These are phyloP conservation scores for Coptotermes formosanus DNA, from an alignment of 1,140 invertebrate species.

Conservation along the genomic window DNA sequence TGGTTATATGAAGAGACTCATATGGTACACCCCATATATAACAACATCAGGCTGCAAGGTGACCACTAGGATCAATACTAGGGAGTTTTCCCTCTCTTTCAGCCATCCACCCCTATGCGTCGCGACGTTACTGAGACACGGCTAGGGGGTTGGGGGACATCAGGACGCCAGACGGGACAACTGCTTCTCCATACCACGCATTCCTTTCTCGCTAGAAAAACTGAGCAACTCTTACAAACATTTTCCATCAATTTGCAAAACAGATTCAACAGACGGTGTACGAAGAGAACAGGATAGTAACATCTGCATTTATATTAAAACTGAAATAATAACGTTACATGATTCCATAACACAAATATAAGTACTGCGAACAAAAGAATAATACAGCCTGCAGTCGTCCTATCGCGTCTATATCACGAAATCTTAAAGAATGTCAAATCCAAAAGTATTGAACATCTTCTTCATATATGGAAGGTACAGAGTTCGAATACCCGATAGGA, in stretches of 20 bases:
- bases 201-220: background rate
- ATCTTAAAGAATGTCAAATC: no score
- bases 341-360: no score
- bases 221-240: background rate
- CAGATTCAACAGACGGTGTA: background rate
- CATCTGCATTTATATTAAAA: background rate
- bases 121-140: conserved; percentile 2
- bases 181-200: conserved; percentile 32
- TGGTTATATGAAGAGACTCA: no score
- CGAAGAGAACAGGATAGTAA: background rate
- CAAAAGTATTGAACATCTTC: no score
- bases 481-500: no score
- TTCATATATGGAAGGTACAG: no score
- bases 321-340: background rate
- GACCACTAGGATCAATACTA: conserved; percentile 6
- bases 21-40: no score
- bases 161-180: conserved; percentile 31
- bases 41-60: background rate
- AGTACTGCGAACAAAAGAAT: no score
- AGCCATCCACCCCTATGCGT: background rate
- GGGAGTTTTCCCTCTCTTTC: background rate
- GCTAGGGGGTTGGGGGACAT: no score
- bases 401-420: no score
- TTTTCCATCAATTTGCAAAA: background rate
- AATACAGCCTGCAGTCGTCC: no score